Conservation (phyloP, 2,888 invertebrate genomes). For the Dermolepida albohirtum region DNA sequence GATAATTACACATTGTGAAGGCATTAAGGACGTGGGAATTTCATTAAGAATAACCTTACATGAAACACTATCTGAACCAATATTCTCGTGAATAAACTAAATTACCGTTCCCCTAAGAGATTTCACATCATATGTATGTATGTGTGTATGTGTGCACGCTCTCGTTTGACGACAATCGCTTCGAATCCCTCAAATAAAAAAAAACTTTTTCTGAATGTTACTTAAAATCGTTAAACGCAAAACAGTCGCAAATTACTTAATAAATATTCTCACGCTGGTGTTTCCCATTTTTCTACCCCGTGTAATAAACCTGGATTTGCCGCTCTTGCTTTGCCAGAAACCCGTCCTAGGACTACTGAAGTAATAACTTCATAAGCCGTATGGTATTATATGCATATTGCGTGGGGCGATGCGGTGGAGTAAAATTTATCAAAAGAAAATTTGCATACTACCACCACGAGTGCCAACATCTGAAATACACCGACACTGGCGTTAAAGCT, state of each 20-base stretch:
- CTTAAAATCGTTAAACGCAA: conserved; percentile 12
- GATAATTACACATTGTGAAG: conserved; percentile 23
- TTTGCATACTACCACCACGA: conserved; percentile 53
- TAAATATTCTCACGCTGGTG: conserved; percentile 31
- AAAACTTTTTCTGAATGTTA: background rate
- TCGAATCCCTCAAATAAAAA: background rate
- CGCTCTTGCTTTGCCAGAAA: conserved; percentile 3
- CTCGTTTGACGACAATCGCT: background rate
- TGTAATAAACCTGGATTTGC: conserved; percentile 33
- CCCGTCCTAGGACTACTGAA: conserved; percentile 45
- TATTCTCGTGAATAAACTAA: conserved; percentile 14
- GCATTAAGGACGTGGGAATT: conserved; percentile 30
- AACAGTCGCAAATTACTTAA: conserved; percentile 28
- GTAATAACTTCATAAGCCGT: conserved; percentile 59
- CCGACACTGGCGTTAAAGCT: conserved; percentile 43
- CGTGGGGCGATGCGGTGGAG: conserved; percentile 53
- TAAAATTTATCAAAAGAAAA: conserved; percentile 59
- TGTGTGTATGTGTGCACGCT: too few relatives aligned
- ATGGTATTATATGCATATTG: conserved; percentile 60
- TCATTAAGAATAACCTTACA: conserved; percentile 16
- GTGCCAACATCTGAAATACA: conserved; percentile 28
- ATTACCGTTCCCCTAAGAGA: background rate
- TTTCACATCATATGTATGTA: too few relatives aligned
- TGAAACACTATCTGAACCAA: conserved; percentile 6
- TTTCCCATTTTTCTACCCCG: conserved; percentile 32